Evolutionary conservation across 2,797 vertebrate species (phyloP).

Genomic region (Sebastes steindachneri): DNA sequence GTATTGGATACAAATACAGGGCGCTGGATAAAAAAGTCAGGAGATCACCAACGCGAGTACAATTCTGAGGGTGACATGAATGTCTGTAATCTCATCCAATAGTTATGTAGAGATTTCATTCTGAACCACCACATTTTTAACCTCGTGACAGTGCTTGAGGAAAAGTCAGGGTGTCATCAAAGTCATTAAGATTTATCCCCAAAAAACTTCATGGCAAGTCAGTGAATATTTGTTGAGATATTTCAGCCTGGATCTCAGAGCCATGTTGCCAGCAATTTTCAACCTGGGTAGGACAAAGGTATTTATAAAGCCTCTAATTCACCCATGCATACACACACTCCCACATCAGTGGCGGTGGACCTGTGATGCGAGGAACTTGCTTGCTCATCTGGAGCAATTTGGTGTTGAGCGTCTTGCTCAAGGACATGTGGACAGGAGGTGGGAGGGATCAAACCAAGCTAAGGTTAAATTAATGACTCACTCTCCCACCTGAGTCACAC

Average conservation of each 20-base stretch:
- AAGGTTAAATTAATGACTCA: not conserved
- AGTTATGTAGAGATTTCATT: too few relatives aligned
- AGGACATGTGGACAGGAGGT: not conserved
- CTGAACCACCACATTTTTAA: not conserved
- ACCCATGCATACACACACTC: not conserved
- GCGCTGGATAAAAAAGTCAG: not conserved
- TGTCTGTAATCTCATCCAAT: not conserved
- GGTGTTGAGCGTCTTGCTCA: not conserved
- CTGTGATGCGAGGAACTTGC: not conserved
- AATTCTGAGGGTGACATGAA: not conserved
- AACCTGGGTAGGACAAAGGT: not conserved
- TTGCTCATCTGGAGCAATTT: not conserved
- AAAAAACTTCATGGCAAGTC: not conserved
- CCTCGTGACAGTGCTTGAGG: too few relatives aligned
- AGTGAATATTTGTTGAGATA: too few relatives aligned
- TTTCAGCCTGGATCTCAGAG: not conserved
- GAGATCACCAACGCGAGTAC: not conserved
- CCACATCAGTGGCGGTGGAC: not conserved
- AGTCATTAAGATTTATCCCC: not conserved
- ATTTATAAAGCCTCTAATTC: not conserved
- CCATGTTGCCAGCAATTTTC: not conserved
- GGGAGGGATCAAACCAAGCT: not conserved
- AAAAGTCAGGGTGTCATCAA: too few relatives aligned
- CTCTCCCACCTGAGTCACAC: slow-evolving; percentile 14
- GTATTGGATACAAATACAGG: not conserved